Base-by-base conservation (phyloP, 1,140 invertebrate species). In the Drosophila obscura region DNA sequence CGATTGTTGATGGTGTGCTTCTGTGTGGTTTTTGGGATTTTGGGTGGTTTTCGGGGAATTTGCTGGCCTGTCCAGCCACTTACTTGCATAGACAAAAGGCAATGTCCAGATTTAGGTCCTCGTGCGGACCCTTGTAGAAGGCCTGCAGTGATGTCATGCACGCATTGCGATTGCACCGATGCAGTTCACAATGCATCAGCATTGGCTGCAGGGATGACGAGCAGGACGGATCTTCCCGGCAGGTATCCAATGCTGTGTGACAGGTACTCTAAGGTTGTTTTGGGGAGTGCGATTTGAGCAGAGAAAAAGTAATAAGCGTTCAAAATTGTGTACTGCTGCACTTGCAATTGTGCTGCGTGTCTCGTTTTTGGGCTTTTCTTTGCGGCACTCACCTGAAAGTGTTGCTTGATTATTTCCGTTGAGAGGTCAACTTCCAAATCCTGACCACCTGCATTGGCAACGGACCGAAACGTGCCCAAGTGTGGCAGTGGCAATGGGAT, bases 31-130 rank as follows among this genome's bases (percentile, higher is more conserved):
- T 48, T 31, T 59, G 48, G 6, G 26, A 48, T n/a, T 26, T 31
- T 35, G 26, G 50, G 28, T 24, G 39, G 39, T 19, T 58, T n/a
- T 43, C 9, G 31, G 22, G 69, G 13, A 15, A 26, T 16, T 24
- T 55, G 22, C 44, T 65, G 43, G 15, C 13, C 8, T 55, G 53
- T 60, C 51, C 48, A 63, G 81, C 69, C 83, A 94, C 95, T 95
- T 93, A 98, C 97, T 96, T 97, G 96, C 97, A 98, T 48, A 97
- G 93, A 92, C 97, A 98, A 93, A 97, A 97, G 65, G 96, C 97
- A 74, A 97, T 96, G 90, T 97, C 96, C 60, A 97, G 94, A 77
- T 96, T 96, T 94, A 96, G 96, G 67, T 95, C 94, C 59, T 96
- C 94, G 52, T 95, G 94, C 5, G 95, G 95, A 68, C 95, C 95